Percentiles rank a stretch among this genome's conserved stretches.
Evolutionary conservation across 2,888 invertebrate genomes (phyloP).

Genomic region (Automeris io): DNA sequence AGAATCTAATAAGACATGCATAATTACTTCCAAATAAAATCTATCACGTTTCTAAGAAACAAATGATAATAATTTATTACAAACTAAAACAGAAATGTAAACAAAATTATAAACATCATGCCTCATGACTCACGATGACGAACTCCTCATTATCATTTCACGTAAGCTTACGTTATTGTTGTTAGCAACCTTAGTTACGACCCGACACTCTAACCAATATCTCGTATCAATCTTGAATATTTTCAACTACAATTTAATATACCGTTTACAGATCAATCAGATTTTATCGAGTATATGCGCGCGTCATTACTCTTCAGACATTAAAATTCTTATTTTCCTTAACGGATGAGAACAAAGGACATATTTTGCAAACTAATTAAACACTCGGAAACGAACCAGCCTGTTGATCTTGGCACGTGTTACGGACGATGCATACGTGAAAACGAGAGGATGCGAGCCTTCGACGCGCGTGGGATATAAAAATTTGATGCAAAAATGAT

Average conservation of each 20-base stretch:
- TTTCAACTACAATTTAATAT: constrained; percentile 27
- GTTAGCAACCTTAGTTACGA: constrained; percentile 60
- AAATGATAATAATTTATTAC: constrained; percentile 29
- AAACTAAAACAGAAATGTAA: constrained; percentile 51
- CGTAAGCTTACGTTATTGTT: constrained; percentile 38
- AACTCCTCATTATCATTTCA: constrained; percentile 72
- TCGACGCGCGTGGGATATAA: constrained; percentile 60
- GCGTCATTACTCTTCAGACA: constrained; percentile 43
- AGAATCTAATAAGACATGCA: constrained; percentile 48
- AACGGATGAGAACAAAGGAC: constrained; percentile 64
- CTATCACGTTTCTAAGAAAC: constrained; percentile 45
- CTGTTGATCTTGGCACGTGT: constrained; percentile 68
- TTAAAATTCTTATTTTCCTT: constrained; percentile 53
- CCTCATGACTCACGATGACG: constrained; percentile 73
- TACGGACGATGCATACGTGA: constrained; percentile 50
- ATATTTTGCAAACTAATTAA: constrained; percentile 41
- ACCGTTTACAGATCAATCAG: constrained; percentile 43
- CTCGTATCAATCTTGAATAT: constrained; percentile 37
- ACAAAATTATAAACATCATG: constrained; percentile 68
- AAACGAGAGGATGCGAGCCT: constrained; percentile 58
- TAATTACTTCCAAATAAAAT: constrained; percentile 41
- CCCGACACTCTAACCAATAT: constrained; percentile 50
- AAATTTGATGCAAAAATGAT: constrained; percentile 74
- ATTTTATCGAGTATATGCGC: constrained; percentile 44
- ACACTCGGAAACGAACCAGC: constrained; percentile 55